Evolutionary conservation across 2,113 vertebrate species (phyloP).

Genomic region (Phylloscopus whistleri): DNA sequence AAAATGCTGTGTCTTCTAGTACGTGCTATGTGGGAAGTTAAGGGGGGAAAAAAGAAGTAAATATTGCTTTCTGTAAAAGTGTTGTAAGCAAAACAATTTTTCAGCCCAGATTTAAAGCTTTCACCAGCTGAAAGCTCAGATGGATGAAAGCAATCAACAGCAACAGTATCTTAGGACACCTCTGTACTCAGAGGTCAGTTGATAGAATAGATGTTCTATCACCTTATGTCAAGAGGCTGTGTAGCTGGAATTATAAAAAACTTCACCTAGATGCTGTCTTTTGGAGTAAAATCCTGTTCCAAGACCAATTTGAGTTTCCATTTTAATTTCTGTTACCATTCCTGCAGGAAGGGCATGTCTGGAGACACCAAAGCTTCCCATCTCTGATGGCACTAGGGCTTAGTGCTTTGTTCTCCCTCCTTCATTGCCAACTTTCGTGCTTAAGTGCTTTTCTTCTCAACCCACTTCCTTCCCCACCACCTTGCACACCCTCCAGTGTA

Average conservation of each 20-base stretch:
- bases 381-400: background rate
- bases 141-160: background rate
- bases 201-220: background rate
- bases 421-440: background rate
- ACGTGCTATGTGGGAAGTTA: background rate
- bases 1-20: background rate
- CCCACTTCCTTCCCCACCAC: background rate
- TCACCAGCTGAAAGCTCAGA: background rate
- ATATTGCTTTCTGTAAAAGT: background rate
- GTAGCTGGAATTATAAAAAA: background rate
- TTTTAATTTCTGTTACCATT: background rate
- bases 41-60: background rate
- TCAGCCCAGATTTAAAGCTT: background rate
- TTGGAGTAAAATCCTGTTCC: background rate
- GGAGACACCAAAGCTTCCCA: rapidly evolving
- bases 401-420: background rate
- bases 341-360: background rate
- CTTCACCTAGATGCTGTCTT: background rate
- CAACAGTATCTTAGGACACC: background rate
- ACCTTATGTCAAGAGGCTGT: background rate
- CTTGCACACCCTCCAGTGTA: background rate
- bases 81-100: background rate
- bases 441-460: background rate
- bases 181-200: background rate
- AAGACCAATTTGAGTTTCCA: background rate